Evolutionary conservation across 1,140 invertebrate genomes (phyloP), one percentile per base, ranked within the genome.

Genomic region (Argopecten irradians): DNA sequence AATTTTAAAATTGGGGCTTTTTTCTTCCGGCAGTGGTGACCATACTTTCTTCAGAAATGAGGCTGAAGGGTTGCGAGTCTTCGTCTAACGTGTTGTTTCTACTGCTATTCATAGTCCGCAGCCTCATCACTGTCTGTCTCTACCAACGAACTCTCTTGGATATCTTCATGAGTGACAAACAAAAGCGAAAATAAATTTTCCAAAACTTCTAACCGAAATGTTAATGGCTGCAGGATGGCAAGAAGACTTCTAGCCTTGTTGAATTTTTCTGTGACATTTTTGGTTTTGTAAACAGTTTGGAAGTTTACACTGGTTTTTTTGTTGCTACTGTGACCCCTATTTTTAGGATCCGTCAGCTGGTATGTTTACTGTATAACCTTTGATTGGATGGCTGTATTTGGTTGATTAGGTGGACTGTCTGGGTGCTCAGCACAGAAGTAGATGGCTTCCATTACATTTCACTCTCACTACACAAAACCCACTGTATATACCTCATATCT

Each of bases 111-210:
- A 28, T 91, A 86, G 2, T 92, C 91, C 46, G 89, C 88, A 14
- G 87, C 92, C 55, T 93, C 93, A 35, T 93, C 94, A 84, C 92
- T 93, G 33, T 93, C 93, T n/a, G 92, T 88, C 33, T 93, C 93
- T 3, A 89, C 85, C n/a, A 89, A 41, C 2, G 90, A 89, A 13
- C 82, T 88, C 71, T 95, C 93, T 84, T 92, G 91, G 84, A 96
- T 89, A 88, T 95, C 94, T 86, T 93, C 93, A 87, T 94, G 91
- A 43, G 92, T 95, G 11, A 95, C 88, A 93, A 96, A 96, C 34
- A 96, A 90, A 43, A 96, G 88, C 34, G 95, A 94, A 91, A 95
- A 96, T 9, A 96, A 93, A 93, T 96, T 94, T 91, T 96, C 95
- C 87, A 96, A 84, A 16, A 96, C 93, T 91, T 96, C 96, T 3